Evolutionary conservation across 2,888 invertebrate species (phyloP), one percentile per base, ranked within the genome.

Genomic region (Apamea epomidion): DNA sequence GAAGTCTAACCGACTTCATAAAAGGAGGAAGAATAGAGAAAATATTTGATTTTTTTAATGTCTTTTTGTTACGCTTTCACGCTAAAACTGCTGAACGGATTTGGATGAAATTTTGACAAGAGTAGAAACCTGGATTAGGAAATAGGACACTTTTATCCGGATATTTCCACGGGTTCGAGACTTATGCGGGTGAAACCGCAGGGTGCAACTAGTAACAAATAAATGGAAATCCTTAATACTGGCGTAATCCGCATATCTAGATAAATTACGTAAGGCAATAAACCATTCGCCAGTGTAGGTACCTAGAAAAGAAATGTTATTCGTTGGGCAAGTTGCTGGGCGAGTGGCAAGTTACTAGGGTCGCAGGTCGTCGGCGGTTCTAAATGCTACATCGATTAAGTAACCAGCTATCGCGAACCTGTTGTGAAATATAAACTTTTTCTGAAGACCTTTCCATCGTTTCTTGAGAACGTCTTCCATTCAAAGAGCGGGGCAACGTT

Each of bases 381-480:
- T 86, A 79, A 88, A 86, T 79, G 78, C 73, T 79, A 88, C 58
- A 67, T 54, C 78, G 37, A 67, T 78, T 76, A 73, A 18, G 51
- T 73, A 79, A 72, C 48, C 77, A 73, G 69, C 78, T 75, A 67
- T 60, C 6, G 14, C 32, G 16, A 78, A 81, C 86, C 74, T 81
- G 86, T 85, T 84, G 37, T 3, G 32, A 37, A 67, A 18, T 79
- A 48, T 42, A 73, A 74, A 67, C 72, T 32, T 60, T 76, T 71
- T 64, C 65, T 37, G 14, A n/a, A 58, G 12, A 48, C 48, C 29
- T 74, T 76, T 74, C n/a, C 10, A 70, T 32, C 32, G 45, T 25
- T 54, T 58, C 32, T 42, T 32, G 60, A 71, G 10, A 37, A 12
- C 37, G 48, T 37, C 25, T n/a, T 78, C 12, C 2, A 64, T 48